Percentiles rank a stretch among this genome's conserved stretches.
These are phyloP conservation scores for Vanessa tameamea DNA, from an alignment of 1,140 invertebrate species.

Conservation along the genomic window DNA sequence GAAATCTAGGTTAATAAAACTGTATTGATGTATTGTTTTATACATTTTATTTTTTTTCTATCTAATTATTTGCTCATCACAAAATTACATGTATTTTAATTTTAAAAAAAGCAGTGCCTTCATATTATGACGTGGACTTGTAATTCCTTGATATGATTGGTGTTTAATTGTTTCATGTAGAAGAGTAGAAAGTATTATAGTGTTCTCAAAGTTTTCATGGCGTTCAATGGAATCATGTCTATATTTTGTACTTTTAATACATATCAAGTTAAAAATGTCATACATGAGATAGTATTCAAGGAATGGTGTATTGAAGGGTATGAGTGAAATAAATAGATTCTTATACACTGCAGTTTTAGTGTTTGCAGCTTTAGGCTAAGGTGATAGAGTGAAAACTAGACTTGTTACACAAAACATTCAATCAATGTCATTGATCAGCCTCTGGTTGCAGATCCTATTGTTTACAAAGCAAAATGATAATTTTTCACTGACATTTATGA, in stretches of 20 bases:
- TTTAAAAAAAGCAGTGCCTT: slow-evolving; percentile 70
- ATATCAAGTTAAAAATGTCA: slow-evolving; percentile 46
- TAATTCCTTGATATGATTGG: slow-evolving; percentile 52
- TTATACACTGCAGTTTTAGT: slow-evolving; percentile 35
- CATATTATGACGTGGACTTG: slow-evolving; percentile 46
- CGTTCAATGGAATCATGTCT: slow-evolving; percentile 32
- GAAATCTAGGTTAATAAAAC: slow-evolving; percentile 21
- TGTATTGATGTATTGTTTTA: slow-evolving; percentile 17
- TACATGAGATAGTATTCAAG: slow-evolving; percentile 12
- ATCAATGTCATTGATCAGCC: too few species aligned
- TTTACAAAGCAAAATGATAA: too few species aligned
- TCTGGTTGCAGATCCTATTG: too few species aligned
- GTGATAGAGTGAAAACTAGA: slow-evolving; percentile 12
- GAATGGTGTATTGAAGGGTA: slow-evolving; percentile 28
- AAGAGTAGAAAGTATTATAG: slow-evolving; percentile 26
- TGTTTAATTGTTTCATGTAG: slow-evolving; percentile 41
- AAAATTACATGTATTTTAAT: slow-evolving; percentile 44
- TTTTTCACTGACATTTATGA: too few species aligned
- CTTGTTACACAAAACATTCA: neutral
- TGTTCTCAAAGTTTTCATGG: slow-evolving; percentile 20
- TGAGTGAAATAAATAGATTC: slow-evolving; percentile 38
- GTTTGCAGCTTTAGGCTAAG: slow-evolving; percentile 27
- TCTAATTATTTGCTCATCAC: slow-evolving; percentile 45
- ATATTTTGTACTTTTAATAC: slow-evolving; percentile 47
- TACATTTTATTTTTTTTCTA: slow-evolving; percentile 29